These are phyloP conservation scores for Nemopilema nomurai DNA, from an alignment of 30 jellyfish, hydroid and myxozoan species.

Conservation along the genomic window DNA sequence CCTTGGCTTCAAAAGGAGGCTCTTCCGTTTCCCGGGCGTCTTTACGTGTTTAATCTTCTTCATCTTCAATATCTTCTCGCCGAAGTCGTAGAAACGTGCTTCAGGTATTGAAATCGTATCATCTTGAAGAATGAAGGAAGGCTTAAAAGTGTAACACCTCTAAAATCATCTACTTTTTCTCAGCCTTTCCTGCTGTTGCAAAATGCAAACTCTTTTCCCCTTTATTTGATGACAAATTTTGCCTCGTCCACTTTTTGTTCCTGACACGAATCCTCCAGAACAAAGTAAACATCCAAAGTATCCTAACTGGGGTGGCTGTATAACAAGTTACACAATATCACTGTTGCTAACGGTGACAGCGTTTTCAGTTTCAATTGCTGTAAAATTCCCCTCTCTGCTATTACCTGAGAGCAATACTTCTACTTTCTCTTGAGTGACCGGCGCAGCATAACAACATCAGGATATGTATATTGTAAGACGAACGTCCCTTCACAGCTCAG, in stretches of 20 bases:
- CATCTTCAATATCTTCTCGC: constrained; percentile 23
- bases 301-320: constrained; percentile 4
- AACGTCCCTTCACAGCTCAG: too few relatives aligned
- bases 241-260: constrained; percentile 18
- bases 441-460: too few relatives aligned
- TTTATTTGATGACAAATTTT: constrained; percentile 16
- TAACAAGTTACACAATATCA: background rate
- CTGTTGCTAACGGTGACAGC: background rate
- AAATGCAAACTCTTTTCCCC: constrained; percentile 12
- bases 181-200: constrained; percentile 24
- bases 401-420: background rate
- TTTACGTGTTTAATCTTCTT: constrained; percentile 18
- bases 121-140: constrained; percentile 19
- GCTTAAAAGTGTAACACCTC: constrained; percentile 7
- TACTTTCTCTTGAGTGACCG: too few relatives aligned
- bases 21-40: constrained; percentile 10
- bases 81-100: constrained; percentile 13
- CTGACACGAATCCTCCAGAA: constrained; percentile 16
- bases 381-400: constrained; percentile 1
- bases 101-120: constrained; percentile 3
- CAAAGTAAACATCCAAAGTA: constrained; percentile 10
- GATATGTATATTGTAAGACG: too few relatives aligned
- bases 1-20: background rate
- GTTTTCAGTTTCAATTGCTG: constrained; percentile 8
- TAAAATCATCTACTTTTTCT: constrained; percentile 7